Evolutionary conservation across 2,113 vertebrate genomes (phyloP).

Genomic region (Micronycteris hirsuta): DNA sequence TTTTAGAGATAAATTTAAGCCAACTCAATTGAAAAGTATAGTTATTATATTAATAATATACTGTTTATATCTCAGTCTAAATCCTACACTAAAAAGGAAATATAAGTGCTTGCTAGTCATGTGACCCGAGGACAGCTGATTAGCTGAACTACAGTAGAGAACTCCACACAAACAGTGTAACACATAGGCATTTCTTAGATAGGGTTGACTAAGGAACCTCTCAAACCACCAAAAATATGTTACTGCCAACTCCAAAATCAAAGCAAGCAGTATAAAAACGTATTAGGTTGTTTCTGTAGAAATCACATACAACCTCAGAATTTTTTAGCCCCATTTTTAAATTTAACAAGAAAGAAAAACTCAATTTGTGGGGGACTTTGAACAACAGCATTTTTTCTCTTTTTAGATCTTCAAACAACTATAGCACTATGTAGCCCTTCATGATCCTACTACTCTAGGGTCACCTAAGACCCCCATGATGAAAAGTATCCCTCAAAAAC

Average conservation of each 20-base stretch:
- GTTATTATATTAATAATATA: background rate
- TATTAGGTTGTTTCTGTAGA: background rate
- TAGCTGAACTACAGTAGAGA: background rate
- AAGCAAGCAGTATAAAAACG: background rate
- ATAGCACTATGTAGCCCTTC: background rate
- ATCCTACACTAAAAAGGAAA: background rate
- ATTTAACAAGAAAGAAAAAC: background rate
- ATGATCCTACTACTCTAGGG: fast-evolving
- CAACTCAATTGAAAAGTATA: background rate
- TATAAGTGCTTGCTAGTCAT: background rate
- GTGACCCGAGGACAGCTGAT: background rate
- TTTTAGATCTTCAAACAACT: background rate
- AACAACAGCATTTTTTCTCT: background rate
- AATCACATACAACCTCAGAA: background rate
- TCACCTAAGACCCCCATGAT: no score
- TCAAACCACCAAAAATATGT: background rate
- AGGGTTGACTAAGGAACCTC: background rate
- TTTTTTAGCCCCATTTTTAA: background rate
- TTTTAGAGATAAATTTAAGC: background rate
- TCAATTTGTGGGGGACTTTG: background rate
- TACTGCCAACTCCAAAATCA: background rate
- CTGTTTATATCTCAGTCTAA: background rate
- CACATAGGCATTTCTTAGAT: background rate
- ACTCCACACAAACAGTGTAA: background rate
- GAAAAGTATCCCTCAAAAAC: background rate